A percentile compares a stretch with the other conserved stretches of the same genome.
These are phyloP conservation scores for Siniperca obscura DNA, from an alignment of 2,797 vertebrate species.

Conservation along the genomic window DNA sequence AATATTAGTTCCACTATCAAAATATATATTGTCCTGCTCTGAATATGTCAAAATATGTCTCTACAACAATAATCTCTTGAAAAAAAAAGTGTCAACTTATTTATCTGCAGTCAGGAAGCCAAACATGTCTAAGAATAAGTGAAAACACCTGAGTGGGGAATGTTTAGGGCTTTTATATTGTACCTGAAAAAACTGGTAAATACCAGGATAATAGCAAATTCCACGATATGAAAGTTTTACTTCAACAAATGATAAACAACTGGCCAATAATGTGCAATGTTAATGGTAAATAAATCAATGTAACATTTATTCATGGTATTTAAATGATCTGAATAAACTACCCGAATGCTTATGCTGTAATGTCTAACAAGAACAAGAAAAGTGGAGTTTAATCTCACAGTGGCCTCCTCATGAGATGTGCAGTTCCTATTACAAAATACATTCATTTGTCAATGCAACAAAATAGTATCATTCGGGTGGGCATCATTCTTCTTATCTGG, in stretches of 20 bases:
- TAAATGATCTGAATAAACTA: background rate
- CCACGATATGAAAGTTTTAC: background rate
- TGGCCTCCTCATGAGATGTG: too few relatives aligned
- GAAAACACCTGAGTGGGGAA: background rate
- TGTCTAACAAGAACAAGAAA: background rate
- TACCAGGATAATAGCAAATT: background rate
- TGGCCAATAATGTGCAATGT: background rate
- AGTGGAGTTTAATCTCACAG: background rate
- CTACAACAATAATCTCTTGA: background rate
- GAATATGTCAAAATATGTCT: background rate
- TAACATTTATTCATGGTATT: background rate
- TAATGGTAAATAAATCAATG: too few relatives aligned
- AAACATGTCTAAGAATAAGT: background rate
- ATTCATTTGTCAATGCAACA: background rate
- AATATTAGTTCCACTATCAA: background rate
- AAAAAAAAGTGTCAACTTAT: background rate
- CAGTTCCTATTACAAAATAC: too few relatives aligned
- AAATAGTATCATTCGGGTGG: background rate
- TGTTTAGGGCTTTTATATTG: background rate
- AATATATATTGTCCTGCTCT: too few relatives aligned
- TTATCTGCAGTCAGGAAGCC: background rate
- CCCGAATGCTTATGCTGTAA: too few relatives aligned
- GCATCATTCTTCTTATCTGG: background rate
- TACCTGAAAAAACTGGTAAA: background rate
- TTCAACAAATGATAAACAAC: background rate